These are phyloP conservation scores for Tipula unca DNA, from an alignment of 2,888 invertebrate species.

Conservation along the genomic window DNA sequence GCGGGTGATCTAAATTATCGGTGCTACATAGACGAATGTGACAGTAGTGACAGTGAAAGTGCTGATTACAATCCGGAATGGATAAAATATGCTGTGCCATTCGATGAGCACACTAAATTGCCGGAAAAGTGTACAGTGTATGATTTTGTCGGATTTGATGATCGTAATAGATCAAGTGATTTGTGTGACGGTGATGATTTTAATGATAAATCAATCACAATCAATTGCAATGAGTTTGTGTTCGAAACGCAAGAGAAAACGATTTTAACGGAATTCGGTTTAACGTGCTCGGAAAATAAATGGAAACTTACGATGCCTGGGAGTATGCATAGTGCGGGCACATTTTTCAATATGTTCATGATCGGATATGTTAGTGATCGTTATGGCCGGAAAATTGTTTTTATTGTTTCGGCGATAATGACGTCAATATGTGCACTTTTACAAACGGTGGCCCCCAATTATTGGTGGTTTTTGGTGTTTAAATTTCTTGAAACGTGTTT, in stretches of 20 bases:
- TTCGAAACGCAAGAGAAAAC: neutral
- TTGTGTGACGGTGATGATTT: neutral
- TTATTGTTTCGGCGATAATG: neutral
- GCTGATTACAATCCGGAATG: neutral
- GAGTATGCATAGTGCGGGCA: slow-evolving; percentile 55
- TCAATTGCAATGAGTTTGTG: neutral
- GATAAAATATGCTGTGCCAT: neutral
- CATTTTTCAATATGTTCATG: slow-evolving; percentile 54
- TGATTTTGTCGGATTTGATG: neutral
- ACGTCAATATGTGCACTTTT: neutral
- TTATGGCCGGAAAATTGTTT: slow-evolving; percentile 34
- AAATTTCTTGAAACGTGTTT: neutral
- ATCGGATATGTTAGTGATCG: slow-evolving; percentile 57
- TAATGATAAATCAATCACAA: neutral
- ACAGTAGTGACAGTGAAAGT: neutral
- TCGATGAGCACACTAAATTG: neutral
- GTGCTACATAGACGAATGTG: neutral
- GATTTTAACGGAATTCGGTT: neutral
- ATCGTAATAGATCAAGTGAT: neutral
- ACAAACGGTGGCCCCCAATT: neutral
- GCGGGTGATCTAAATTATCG: slow-evolving; percentile 17
- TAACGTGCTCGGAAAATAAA: slow-evolving; percentile 34
- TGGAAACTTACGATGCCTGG: slow-evolving; percentile 59
- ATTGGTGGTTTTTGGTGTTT: neutral
- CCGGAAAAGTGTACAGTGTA: neutral